Conservation (phyloP, 1,140 invertebrate species). For the Drosophila funebris region DNA sequence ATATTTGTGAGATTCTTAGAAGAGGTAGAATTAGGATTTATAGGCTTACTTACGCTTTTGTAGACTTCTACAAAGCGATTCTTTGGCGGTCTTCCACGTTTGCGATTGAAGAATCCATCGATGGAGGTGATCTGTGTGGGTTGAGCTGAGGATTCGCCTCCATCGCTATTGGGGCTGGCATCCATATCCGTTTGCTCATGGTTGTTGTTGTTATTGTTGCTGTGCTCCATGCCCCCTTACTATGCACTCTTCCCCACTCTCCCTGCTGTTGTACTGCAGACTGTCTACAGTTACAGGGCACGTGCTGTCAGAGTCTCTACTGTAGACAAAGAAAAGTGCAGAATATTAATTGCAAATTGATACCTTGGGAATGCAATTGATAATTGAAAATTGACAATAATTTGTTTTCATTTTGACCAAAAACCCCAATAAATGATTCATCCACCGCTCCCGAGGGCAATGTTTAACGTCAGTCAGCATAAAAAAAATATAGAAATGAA, state of each 20-base stretch:
- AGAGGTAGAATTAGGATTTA: no score
- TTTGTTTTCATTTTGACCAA: not conserved
- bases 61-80: conserved; percentile 96
- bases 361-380: conserved; percentile 39
- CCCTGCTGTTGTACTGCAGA: not conserved
- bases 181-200: conserved; percentile 23
- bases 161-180: conserved; percentile 12
- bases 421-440: conserved; percentile 28
- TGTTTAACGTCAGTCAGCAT: conserved; percentile 28
- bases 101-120: conserved; percentile 89
- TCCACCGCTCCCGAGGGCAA: not conserved
- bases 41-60: conserved; percentile 87
- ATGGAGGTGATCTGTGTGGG: conserved; percentile 80
- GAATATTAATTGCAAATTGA: conserved; percentile 47
- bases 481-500: not conserved
- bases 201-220: conserved; percentile 10
- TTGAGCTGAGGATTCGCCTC: conserved; percentile 23
- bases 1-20: no score
- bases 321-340: conserved; percentile 8
- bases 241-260: not conserved
- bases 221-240: conserved; percentile 23
- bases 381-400: conserved; percentile 19
- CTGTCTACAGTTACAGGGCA: conserved; percentile 22
- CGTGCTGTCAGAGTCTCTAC: conserved; percentile 11
- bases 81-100: conserved; percentile 95